Conservation (phyloP, 1,140 invertebrate genomes). For the Nomia melanderi region DNA sequence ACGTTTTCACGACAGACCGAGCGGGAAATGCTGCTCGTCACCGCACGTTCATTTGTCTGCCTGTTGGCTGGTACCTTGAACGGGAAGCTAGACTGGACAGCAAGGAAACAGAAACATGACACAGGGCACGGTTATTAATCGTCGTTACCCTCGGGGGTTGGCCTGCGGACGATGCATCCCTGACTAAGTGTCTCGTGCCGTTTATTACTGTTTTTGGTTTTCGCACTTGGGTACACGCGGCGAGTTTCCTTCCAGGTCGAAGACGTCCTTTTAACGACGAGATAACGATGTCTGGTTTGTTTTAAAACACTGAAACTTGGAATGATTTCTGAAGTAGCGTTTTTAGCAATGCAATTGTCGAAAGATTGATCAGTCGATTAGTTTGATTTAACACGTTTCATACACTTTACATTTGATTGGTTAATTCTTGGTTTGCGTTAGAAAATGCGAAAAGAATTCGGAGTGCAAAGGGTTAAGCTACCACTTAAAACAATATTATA, state of each 20-base stretch:
- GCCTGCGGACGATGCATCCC: background rate
- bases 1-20: conserved; percentile 76
- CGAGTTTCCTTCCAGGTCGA: background rate
- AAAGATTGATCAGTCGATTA: too few species aligned
- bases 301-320: too few species aligned
- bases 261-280: too few species aligned
- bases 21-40: conserved; percentile 79
- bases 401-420: too few species aligned
- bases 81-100: conserved; percentile 31
- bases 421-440: too few species aligned
- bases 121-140: conserved; percentile 58
- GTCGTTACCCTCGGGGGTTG: conserved; percentile 20
- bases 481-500: too few species aligned
- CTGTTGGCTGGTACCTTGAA: conserved; percentile 40
- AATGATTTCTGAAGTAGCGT: too few species aligned
- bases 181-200: background rate
- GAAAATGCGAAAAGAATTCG: too few species aligned
- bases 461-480: too few species aligned
- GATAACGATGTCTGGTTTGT: too few species aligned
- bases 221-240: background rate
- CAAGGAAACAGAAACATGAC: conserved; percentile 40
- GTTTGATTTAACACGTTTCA: too few species aligned
- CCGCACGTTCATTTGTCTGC: conserved; percentile 78
- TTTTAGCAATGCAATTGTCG: too few species aligned
- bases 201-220: background rate